These are phyloP conservation scores for Huso huso DNA, from an alignment of 2,797 vertebrate species.

Conservation along the genomic window DNA sequence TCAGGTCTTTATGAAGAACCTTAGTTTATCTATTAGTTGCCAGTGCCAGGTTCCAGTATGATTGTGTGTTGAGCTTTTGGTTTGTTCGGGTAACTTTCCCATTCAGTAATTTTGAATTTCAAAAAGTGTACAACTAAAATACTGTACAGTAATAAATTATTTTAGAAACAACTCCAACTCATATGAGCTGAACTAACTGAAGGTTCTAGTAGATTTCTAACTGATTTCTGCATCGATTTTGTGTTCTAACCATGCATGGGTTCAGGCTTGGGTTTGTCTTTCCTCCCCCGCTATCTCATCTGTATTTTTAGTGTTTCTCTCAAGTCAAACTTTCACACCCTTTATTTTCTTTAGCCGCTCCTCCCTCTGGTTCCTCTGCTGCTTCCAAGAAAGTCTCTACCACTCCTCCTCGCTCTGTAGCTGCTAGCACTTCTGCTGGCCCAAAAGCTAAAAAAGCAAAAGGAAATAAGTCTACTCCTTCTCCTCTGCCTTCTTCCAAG, in stretches of 20 bases:
- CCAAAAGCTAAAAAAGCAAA: slow-evolving; percentile 66
- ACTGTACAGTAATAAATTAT: no score
- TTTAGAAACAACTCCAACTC: no score
- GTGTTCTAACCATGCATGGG: slow-evolving; percentile 50
- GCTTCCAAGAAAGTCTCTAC: slow-evolving; percentile 26
- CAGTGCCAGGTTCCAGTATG: no score
- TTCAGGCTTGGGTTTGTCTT: slow-evolving; percentile 3
- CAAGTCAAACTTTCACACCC: slow-evolving; percentile 23
- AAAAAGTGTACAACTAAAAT: no score
- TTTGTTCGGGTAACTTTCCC: no score
- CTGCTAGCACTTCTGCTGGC: slow-evolving; percentile 46
- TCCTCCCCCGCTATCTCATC: slow-evolving; percentile 5
- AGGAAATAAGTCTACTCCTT: slow-evolving; percentile 28
- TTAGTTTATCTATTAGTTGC: no score
- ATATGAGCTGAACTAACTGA: no score
- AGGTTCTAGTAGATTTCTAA: not conserved
- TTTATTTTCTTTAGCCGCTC: slow-evolving; percentile 58
- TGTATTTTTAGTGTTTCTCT: not conserved
- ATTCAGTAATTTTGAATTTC: no score
- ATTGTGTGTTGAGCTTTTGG: no score
- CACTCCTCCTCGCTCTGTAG: slow-evolving; percentile 36
- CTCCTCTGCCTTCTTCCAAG: slow-evolving; percentile 52
- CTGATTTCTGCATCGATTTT: slow-evolving; percentile 22
- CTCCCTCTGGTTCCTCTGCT: slow-evolving; percentile 33
- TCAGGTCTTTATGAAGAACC: no score